Base-by-base conservation (phyloP, 1,140 invertebrate species). In the Elymnias hypermnestra region DNA sequence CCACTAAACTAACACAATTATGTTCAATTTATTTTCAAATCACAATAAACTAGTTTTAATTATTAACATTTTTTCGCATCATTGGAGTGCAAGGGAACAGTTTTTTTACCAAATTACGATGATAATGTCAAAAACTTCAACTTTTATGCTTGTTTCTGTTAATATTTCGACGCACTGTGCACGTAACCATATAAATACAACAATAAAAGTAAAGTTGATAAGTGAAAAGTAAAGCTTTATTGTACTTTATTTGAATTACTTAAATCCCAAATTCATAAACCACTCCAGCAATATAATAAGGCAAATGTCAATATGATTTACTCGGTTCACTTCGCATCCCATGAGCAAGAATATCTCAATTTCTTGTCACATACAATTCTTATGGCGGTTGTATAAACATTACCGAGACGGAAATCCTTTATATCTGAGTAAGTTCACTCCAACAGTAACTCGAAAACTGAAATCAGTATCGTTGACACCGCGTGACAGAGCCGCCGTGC, bases 391-490 rank as follows among this genome's bases (percentile, higher is more conserved):
- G 25, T 39, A 39, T 25, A 39, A 39, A 25, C 37, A 39, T 39
- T 25, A 39, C 31, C 31, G 37, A n/a, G 12, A 22, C n/a, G 19
- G 37, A 25, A 40, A 26, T 40, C 38, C 14, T 40, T 40, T 40
- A 28, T 40, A 10, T 40, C 38, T 9, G 4, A 28, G 33, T 38
- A 38, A 38, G 22, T 14, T 1, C 22, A 45, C 25, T 44, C 21
- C 37, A 13, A 22, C 40, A 43, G 35, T 42, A 43, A 49, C 38
- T 31, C 33, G 31, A 22, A 35, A 49, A 40, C 46, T 41, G 38
- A 40, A 51, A 45, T 45, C 49, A 45, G 42, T 52, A 44, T 52
- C 48, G 48, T 51, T 51, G 48, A 51, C 48, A 44, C 41, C 41
- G 48, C 35, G 41, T 51, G 48, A 51, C 48, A 19, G 35, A 44